Evolutionary conservation across 2,888 invertebrate species (phyloP), one percentile per base, ranked within the genome.

Genomic region (Magallana nippona): DNA sequence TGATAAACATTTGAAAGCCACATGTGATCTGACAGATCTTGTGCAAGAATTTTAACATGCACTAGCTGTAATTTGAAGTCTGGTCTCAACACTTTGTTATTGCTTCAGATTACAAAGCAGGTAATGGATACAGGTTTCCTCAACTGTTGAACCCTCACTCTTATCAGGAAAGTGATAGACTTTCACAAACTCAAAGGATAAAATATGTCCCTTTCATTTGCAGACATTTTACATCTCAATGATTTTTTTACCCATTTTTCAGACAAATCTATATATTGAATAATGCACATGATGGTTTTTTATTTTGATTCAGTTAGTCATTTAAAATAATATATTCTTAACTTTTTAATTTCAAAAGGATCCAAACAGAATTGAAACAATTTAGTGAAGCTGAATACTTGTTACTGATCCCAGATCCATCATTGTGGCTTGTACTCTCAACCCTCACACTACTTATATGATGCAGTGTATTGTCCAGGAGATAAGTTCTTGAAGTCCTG

Each of bases 1-100:
- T 71, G 27, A 71, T 71, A 32, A 22, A 71, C 32, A 32, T 71
- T 71, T 71, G 44, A 27, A 71, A 71, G 71, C 71, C 71, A 71
- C 27, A 22, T 71, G 19, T 27, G 71, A 71, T 71, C 71, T 22
- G 11, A 13, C 22, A 71, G 71, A 71, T 71, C 71, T 71, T 71
- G 60, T n/a, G 71, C 71, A 71, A 11, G 71, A 44, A 44, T 44
- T 44, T 44, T 8, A 44, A 44, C 44, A 44, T 44, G 44, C 44
- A 44, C 44, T 44, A 5, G 44, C 44, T 11, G 2, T 27, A 22
- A 71, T 71, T 71, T 71, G 71, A 71, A 71, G 71, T 71, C 13
- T 60, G 60, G 60, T 15, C 60, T 15, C 11, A 32, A 71, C 10
- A 71, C 22, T 27, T 27, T 71, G 22, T 11, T 71, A 71, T 32